Conservation (phyloP, 2,888 invertebrate genomes). For the Sussaba pulchella region DNA sequence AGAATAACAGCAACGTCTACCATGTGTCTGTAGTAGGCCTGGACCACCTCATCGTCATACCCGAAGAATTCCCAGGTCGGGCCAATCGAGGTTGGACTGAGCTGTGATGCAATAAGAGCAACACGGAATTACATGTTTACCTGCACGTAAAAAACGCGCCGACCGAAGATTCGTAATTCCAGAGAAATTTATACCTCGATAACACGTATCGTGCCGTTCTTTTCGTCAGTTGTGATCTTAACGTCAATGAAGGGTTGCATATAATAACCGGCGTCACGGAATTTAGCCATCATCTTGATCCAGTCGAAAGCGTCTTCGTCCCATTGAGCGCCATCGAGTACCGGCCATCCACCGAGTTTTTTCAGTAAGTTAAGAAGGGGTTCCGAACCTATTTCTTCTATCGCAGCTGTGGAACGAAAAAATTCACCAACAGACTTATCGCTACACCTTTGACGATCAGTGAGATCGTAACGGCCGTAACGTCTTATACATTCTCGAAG, state of each 20-base stretch:
- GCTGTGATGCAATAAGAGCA: conserved; percentile 85
- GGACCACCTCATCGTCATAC: too few species aligned
- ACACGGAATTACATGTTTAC: background rate
- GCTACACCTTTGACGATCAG: too few species aligned
- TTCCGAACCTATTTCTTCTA: conserved; percentile 91
- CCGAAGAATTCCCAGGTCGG: too few species aligned
- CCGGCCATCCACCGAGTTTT: conserved; percentile 97
- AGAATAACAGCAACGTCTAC: too few species aligned
- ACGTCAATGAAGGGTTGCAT: conserved; percentile 96
- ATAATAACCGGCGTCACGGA: too few species aligned
- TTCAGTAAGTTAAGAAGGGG: conserved; percentile 91
- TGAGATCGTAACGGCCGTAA: too few species aligned
- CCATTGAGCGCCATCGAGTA: conserved; percentile 92
- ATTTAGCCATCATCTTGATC: too few species aligned
- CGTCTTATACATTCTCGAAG: too few species aligned
- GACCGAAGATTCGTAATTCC: too few species aligned
- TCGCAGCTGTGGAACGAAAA: conserved; percentile 87
- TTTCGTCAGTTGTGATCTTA: conserved; percentile 94
- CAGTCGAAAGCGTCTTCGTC: too few species aligned
- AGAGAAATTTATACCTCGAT: conserved; percentile 90
- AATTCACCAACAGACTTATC: conserved; percentile 59
- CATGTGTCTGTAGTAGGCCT: too few species aligned
- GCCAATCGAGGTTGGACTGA: conserved; percentile 95
- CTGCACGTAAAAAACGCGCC: background rate
- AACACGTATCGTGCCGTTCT: conserved; percentile 93